These are phyloP conservation scores for Ptyas mucosa DNA, from an alignment of 2,113 vertebrate genomes.

Conservation along the genomic window DNA sequence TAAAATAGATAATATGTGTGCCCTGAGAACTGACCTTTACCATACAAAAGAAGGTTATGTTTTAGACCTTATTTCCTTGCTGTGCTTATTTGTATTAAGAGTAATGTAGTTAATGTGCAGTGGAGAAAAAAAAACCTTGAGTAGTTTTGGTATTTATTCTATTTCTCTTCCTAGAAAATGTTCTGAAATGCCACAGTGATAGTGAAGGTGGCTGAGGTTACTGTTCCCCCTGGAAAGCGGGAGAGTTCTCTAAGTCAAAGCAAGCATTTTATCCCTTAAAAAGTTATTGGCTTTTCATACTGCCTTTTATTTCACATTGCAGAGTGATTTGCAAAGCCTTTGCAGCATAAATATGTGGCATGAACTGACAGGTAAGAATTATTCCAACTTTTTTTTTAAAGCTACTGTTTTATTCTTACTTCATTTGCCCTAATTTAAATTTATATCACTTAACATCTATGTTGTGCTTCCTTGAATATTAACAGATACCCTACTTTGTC, in stretches of 20 bases:
- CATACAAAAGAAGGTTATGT: conserved; percentile 40
- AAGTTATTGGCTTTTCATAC: conserved; percentile 17
- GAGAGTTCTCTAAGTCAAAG: not conserved
- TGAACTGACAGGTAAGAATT: not conserved
- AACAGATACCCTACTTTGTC: not conserved
- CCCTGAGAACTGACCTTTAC: conserved; percentile 33
- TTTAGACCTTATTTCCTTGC: conserved; percentile 21
- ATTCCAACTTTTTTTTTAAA: not conserved
- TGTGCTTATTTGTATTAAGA: conserved; percentile 24
- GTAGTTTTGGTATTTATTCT: conserved; percentile 29
- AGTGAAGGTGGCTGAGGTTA: conserved; percentile 25
- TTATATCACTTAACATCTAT: not conserved
- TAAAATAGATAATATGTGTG: conserved; percentile 26
- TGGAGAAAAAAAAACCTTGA: not conserved
- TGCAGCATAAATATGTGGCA: conserved; percentile 3
- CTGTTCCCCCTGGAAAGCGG: conserved; percentile 4
- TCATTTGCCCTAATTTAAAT: not conserved
- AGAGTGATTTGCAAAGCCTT: conserved; percentile 1
- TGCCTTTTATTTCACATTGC: not conserved
- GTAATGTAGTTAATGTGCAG: conserved; percentile 16
- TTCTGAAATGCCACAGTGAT: not conserved
- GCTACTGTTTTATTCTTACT: not conserved
- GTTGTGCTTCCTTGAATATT: not conserved
- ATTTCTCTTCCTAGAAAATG: conserved; percentile 5
- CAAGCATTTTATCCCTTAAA: conserved; percentile 4